Evolutionary conservation across 1,140 invertebrate genomes (phyloP), one percentile per base, ranked within the genome.

Genomic region (Scaptomyza graminum): DNA sequence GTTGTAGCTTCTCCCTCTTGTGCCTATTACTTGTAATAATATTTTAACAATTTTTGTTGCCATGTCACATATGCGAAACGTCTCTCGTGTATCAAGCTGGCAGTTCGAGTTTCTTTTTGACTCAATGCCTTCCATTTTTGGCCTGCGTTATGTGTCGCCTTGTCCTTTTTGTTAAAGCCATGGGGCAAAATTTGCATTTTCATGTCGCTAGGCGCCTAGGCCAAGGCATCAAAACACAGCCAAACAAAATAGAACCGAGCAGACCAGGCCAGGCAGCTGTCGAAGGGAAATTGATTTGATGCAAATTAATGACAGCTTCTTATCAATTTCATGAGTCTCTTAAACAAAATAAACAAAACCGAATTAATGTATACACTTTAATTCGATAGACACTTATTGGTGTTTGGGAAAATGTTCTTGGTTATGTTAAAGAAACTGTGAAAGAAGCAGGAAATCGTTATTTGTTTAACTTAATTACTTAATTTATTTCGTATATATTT

Each of bases 251-350:
- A 50, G 11, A 37, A 51, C 47, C 18, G 18, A 22, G 56, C 15
- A 37, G 31, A 39, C 11, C 22, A 18, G 18, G 18, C 18, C 18
- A 51, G 76, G 57, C 79, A 83, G 79, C 74, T 88, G 81, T 81
- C 83, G 75, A 79, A 83, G 64, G 56, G 76, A 87, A 88, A 88
- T 87, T 88, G 83, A 88, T 88, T 88, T 88, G 83, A 88, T 88
- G 83, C 83, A 88, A 88, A 88, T 88, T 88, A 88, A 88, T 88
- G 83, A 88, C 83, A 88, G 83, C 83, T 88, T 88, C 79, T 88
- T 88, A 79, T 88, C 83, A 89, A 82, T 89, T 79, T 68, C 72
- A 76, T 76, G 31, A 46, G 28, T n/a, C n/a, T n/a, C n/a, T 63
- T 67, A 22, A 12, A n/a, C 28, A 3, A 7, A 63, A 52, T 5